Conservation (phyloP, 2,113 vertebrate species). For the Dermatemys mawii region DNA sequence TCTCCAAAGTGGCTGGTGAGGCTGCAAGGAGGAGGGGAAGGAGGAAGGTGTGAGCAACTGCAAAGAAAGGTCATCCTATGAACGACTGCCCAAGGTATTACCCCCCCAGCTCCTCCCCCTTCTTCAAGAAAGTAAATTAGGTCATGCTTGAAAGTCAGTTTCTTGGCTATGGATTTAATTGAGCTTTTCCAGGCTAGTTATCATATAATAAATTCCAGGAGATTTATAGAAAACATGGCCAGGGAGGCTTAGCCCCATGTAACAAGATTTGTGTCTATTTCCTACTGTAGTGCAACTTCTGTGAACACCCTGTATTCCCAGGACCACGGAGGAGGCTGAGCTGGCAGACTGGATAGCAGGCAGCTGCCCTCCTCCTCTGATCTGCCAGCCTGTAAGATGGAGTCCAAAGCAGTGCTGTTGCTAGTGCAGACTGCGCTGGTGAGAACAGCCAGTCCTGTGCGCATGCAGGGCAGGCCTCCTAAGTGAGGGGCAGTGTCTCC, state of each 20-base stretch:
- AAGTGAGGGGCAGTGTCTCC: no score
- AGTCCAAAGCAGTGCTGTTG: neutral
- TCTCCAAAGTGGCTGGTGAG: slow-evolving; percentile 17
- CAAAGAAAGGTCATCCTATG: slow-evolving; percentile 23
- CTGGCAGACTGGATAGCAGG: neutral
- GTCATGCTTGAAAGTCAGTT: slow-evolving; percentile 67
- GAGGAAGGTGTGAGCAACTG: slow-evolving; percentile 20
- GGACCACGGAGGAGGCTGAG: neutral
- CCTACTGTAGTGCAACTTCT: slow-evolving; percentile 7
- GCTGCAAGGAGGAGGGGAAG: slow-evolving; percentile 17
- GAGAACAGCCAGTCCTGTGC: no score
- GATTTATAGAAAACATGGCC: slow-evolving; percentile 72
- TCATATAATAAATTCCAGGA: slow-evolving; percentile 64
- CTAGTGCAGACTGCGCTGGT: neutral
- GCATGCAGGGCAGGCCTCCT: no score
- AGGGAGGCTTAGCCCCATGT: slow-evolving; percentile 65
- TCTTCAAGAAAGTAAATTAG: slow-evolving; percentile 40
- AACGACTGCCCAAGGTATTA: slow-evolving; percentile 44
- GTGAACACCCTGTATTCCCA: neutral
- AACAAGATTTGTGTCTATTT: slow-evolving; percentile 67
- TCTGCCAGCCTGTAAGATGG: neutral
- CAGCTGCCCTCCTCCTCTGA: neutral
- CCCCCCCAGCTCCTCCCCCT: neutral
- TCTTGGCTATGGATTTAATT: slow-evolving; percentile 67
- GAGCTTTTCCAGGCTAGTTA: slow-evolving; percentile 72